Base-by-base conservation (phyloP, 2,888 invertebrate genomes). In the Masnerella sp. region DNA sequence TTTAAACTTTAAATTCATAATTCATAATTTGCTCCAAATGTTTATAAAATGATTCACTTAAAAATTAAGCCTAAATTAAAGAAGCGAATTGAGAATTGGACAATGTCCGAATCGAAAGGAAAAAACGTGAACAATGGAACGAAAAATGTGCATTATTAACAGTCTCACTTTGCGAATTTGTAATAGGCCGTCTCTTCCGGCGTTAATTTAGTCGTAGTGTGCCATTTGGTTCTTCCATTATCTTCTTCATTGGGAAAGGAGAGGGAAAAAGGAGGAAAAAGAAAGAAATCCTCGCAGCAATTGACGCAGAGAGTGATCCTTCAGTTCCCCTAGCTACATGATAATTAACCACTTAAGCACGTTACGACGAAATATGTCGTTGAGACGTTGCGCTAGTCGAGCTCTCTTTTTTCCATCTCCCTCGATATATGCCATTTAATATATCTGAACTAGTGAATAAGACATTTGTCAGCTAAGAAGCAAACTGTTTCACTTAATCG, bases 301-400 rank as follows among this genome's bases (percentile, higher is more conserved):
- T 74, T 65, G 74, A 74, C 74, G 70, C 58, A 61, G 65, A 70
- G 76, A 75, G 77, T 79, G 69, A 69, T 74, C 80, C 79, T 77
- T 77, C 75, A 77, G 81, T 74, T 77, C 78, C 81, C 79, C 79
- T 79, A 78, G 78, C 78, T 81, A 78, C 80, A 78, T 79, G 79
- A 78, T 82, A 82, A 82, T 82, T 82, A 82, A 81, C 81, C 81
- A 82, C 81, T 81, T 82, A 81, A 82, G 81, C 81, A 81, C 73
- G 80, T 82, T 82, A 81, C 80, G 81, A 80, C 78, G 80, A 78
- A 78, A 78, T 80, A 73, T 78, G 78, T 80, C 77, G 79, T 80
- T 74, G 73, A 74, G 68, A 74, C 73, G 47, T 52, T 58, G 59
- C 58, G 54, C 65, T 58, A 56, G 64, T 64, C 54, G 54, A 59